phyloP scores from a whole-genome alignment of 2,797 vertebrate species.

The Smutsia temminckii region DNA sequence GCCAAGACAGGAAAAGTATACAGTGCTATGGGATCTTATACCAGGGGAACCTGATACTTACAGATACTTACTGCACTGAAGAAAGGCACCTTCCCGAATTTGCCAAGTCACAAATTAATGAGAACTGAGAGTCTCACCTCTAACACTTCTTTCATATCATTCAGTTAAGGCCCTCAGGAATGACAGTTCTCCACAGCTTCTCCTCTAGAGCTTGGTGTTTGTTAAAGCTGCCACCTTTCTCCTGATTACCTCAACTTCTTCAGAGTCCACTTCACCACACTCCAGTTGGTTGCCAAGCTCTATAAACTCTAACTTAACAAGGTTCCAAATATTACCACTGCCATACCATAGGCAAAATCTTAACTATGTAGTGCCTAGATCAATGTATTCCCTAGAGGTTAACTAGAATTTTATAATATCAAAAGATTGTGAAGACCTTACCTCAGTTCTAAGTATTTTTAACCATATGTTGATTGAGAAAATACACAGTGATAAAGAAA shows the following conservation, averaged over 20 bases:
- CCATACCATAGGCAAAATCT: neutral
- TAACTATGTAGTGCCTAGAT: neutral
- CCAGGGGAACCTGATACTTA: neutral
- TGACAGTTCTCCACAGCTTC: neutral
- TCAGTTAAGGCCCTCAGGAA: neutral
- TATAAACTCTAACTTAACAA: neutral
- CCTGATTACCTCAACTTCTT: neutral
- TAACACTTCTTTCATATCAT: neutral
- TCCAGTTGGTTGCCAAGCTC: neutral
- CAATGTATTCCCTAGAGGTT: neutral
- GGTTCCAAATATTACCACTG: neutral
- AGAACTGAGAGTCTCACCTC: neutral
- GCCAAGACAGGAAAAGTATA: neutral
- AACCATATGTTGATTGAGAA: neutral
- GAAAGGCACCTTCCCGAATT: neutral
- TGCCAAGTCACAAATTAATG: neutral
- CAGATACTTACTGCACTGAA: neutral
- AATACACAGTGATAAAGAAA: neutral
- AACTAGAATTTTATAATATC: neutral
- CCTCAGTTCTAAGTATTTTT: neutral
- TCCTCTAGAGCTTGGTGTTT: neutral
- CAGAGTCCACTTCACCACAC: neutral
- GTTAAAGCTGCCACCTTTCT: neutral
- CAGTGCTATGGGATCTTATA: neutral
- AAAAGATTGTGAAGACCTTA: neutral